These are phyloP conservation scores for Rhagophthalmus giganteus DNA, from an alignment of 2,888 invertebrate species.

Conservation along the genomic window DNA sequence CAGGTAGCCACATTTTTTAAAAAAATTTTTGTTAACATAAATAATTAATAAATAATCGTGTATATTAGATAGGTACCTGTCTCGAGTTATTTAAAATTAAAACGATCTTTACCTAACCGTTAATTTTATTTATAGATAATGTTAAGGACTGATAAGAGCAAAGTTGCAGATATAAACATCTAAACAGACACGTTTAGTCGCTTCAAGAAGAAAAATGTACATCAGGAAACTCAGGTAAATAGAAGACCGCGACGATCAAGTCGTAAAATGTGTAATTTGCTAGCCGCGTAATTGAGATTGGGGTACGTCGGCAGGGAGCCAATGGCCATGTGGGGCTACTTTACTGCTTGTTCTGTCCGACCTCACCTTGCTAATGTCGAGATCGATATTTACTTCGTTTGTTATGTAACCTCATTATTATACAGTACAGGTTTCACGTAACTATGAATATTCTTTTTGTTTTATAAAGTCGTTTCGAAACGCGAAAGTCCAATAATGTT, in stretches of 20 bases:
- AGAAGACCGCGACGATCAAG: slow-evolving; percentile 42
- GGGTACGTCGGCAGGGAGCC: slow-evolving; percentile 38
- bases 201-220: too few relatives aligned
- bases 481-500: too few relatives aligned
- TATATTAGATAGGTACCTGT: too few relatives aligned
- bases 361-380: slow-evolving; percentile 24
- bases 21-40: too few relatives aligned
- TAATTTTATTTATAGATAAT: slow-evolving; percentile 4
- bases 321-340: slow-evolving; percentile 33
- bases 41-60: too few relatives aligned
- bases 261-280: slow-evolving; percentile 48
- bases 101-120: too few relatives aligned
- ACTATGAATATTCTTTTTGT: slow-evolving; percentile 1
- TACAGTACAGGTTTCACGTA: slow-evolving; percentile 9
- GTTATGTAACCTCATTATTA: slow-evolving; percentile 23
- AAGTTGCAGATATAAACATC: too few relatives aligned
- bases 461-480: too few relatives aligned
- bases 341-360: slow-evolving; percentile 28
- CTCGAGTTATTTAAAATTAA: too few relatives aligned
- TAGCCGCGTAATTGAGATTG: slow-evolving; percentile 47
- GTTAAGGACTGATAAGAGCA: not conserved
- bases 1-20: too few relatives aligned
- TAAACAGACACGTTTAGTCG: too few relatives aligned
- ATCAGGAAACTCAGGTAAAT: slow-evolving; percentile 35
- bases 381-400: slow-evolving; percentile 29